phyloP scores from a whole-genome alignment of 1,140 invertebrate genomes.

The Bombus pyrosoma region DNA sequence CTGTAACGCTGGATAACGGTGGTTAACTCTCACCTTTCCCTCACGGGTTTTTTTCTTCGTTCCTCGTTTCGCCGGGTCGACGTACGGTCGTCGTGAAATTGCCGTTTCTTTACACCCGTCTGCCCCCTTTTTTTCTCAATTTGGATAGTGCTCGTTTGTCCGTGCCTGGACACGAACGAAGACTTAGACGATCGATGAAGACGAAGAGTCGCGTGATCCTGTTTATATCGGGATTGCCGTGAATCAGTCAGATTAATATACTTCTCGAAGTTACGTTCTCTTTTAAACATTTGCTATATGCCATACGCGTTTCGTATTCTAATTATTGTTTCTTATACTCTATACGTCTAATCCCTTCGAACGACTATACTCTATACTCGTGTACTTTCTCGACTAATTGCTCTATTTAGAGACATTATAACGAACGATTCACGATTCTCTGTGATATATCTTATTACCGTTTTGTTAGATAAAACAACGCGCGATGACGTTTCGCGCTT shows the following conservation, averaged over 20 bases:
- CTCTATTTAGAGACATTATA: constrained; percentile 2
- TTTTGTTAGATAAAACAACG: neutral
- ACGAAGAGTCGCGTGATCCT: neutral
- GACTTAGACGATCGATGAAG: neutral
- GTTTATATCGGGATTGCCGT: neutral
- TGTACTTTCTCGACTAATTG: constrained; percentile 23
- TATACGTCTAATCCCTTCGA: constrained; percentile 15
- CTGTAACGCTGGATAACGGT: constrained; percentile 50
- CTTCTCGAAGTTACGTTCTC: neutral
- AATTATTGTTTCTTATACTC: neutral
- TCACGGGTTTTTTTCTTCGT: neutral
- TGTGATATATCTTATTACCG: constrained; percentile 55
- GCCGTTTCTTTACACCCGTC: neutral
- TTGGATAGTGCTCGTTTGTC: neutral
- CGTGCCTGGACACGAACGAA: neutral
- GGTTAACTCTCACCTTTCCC: constrained; percentile 26
- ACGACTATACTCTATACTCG: neutral
- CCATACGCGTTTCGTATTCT: constrained; percentile 25
- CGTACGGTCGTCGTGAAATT: constrained; percentile 39
- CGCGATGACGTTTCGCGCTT: neutral
- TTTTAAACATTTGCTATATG: constrained; percentile 11
- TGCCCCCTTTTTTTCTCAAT: neutral
- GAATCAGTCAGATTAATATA: neutral
- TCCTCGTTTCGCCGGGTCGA: constrained; percentile 50
- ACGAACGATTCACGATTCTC: constrained; percentile 45